Base-by-base conservation (phyloP, 2,888 invertebrate species). In the Mimas tiliae region DNA sequence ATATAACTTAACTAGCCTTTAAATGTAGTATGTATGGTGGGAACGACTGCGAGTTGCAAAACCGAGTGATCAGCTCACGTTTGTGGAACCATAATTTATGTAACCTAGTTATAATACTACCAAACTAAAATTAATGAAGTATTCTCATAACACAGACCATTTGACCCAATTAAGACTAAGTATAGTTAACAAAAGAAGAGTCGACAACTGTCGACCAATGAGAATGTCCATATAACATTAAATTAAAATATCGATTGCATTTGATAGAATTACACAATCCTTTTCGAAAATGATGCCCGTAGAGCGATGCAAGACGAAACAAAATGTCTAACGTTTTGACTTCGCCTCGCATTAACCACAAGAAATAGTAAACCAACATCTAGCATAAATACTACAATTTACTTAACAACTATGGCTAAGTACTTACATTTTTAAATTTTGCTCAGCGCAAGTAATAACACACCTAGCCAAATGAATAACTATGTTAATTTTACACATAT, bases 341-440 rank as follows among this genome's bases (percentile, higher is more conserved):
- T 58, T 65, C 53, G 51, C 42, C 27, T 45, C 19, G 27, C 65
- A 52, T 62, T 62, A 47, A 42, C n/a, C 14, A 50, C 33, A 65
- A 12, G 48, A 34, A 33, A 12, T 14, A 27, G 8, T 27, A 11
- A n/a, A 50, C 27, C 63, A 50, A 34, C 34, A 47, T 48, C 69
- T 65, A 69, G 70, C 48, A 55, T 65, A 63, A 63, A 67, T 65
- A 70, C 70, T 69, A 80, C 68, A 72, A 64, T 38, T 58, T 65
- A 71, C 66, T 68, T 71, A 51, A 72, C 69, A 76, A 79, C 74
- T 79, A 80, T 73, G 16, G 66, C 76, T 76, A 77, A 78, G 82
- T 92, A 92, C 93, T 93, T 87, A 93, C 93, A 81, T 83, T 80
- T 86, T 85, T 73, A 93, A 85, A 86, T 89, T 91, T 90, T 91